These are phyloP conservation scores for Cydia pomonella DNA, from an alignment of 1,140 invertebrate species.

Conservation along the genomic window DNA sequence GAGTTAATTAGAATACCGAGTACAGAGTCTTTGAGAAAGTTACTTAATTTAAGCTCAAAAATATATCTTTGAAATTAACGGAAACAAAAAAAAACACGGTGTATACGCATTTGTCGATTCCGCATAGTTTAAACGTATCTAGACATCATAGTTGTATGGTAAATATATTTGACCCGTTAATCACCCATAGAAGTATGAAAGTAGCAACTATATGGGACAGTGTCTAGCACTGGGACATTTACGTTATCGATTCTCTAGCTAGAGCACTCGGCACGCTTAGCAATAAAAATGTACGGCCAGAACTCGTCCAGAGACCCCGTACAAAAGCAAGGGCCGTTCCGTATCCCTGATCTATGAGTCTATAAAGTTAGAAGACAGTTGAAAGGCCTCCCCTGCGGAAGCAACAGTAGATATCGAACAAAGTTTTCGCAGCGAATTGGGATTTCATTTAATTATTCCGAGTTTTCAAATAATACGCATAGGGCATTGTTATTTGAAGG, in stretches of 20 bases:
- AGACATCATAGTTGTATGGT: no score
- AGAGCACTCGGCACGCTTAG: background rate
- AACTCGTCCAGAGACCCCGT: background rate
- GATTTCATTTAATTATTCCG: constrained; percentile 8
- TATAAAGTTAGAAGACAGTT: constrained; percentile 30
- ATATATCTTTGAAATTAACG: no score
- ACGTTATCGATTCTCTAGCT: background rate
- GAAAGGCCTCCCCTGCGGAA: constrained; percentile 20
- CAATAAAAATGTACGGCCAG: background rate
- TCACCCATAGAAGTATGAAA: no score
- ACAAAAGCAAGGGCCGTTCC: constrained; percentile 25
- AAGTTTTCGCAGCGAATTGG: constrained; percentile 2
- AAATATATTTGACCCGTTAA: no score
- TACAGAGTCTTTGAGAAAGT: no score
- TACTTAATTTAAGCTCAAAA: no score
- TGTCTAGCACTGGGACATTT: background rate
- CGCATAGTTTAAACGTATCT: no score
- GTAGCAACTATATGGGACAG: background rate
- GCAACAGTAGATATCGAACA: constrained; percentile 8
- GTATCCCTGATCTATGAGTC: constrained; percentile 32
- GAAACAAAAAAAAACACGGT: no score
- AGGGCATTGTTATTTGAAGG: background rate
- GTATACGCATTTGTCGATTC: no score
- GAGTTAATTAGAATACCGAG: no score
- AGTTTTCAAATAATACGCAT: constrained; percentile 3